Evolutionary conservation across 2,888 invertebrate species (phyloP).

Genomic region (Volucella inanis): DNA sequence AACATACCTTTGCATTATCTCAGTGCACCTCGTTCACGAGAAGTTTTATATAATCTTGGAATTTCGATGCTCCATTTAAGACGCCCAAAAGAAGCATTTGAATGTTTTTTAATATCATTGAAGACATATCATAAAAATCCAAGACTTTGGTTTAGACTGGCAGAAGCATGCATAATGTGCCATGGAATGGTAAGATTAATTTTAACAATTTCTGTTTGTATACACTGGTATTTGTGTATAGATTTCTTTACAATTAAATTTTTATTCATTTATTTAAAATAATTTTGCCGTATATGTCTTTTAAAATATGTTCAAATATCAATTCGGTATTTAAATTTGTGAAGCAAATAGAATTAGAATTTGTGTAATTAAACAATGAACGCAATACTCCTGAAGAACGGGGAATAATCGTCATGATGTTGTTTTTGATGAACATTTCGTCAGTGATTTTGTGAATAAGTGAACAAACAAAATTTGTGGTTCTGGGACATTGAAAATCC

Average conservation of each 20-base stretch:
- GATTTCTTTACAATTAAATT: not conserved
- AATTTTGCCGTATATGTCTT: not conserved
- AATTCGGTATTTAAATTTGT: too few relatives aligned
- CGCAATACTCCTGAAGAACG: too few relatives aligned
- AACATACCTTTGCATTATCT: constrained; percentile 79
- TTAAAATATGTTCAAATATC: too few relatives aligned
- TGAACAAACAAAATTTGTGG: too few relatives aligned
- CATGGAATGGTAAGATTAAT: constrained; percentile 83
- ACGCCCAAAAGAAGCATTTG: constrained; percentile 93
- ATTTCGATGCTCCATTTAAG: constrained; percentile 92
- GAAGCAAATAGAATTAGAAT: too few relatives aligned
- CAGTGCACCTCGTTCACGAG: constrained; percentile 81
- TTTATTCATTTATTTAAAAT: constrained; percentile 10
- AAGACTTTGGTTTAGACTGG: constrained; percentile 94
- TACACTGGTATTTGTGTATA: too few relatives aligned
- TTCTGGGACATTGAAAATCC: too few relatives aligned
- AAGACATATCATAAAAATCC: constrained; percentile 94
- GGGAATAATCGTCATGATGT: too few relatives aligned
- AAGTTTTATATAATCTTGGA: constrained; percentile 83
- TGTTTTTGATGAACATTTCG: too few relatives aligned
- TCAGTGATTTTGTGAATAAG: too few relatives aligned
- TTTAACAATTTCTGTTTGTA: not conserved
- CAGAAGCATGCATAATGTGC: constrained; percentile 94
- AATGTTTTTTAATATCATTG: constrained; percentile 93
- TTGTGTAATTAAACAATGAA: too few relatives aligned